Evolutionary conservation across 2,888 invertebrate species (phyloP).

Genomic region (Octodonta nipae): DNA sequence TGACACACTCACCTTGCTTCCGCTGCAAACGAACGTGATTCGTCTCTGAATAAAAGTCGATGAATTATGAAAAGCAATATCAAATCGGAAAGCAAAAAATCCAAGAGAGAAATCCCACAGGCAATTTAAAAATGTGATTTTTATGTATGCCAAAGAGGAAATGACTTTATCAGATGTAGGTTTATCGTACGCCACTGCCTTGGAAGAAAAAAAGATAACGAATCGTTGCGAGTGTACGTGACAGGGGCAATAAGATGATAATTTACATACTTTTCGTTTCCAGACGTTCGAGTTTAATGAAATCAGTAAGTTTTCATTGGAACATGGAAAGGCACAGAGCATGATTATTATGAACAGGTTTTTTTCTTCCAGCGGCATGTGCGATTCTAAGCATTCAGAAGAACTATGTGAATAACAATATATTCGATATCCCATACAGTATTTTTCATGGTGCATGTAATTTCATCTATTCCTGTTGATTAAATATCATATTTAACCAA

Average conservation of each 20-base stretch:
- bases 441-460: too few species aligned
- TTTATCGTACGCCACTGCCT: conserved; percentile 1
- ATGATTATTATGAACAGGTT: too few species aligned
- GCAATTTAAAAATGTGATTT: conserved; percentile 1
- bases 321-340: too few species aligned
- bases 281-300: too few species aligned
- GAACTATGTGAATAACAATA: too few species aligned
- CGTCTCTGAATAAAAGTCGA: not conserved
- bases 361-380: too few species aligned
- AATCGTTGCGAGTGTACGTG: not conserved
- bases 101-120: not conserved
- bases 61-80: not conserved
- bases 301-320: too few species aligned
- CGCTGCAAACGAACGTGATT: not conserved
- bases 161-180: not conserved
- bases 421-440: too few species aligned
- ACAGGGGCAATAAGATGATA: not conserved
- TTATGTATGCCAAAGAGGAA: not conserved
- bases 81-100: not conserved
- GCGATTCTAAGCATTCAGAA: too few species aligned
- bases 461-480: too few species aligned
- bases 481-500: too few species aligned
- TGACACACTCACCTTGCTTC: not conserved
- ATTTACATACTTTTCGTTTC: conserved; percentile 2
- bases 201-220: conserved; percentile 2